Base-by-base conservation (phyloP, 2,888 invertebrate species). In the Orchesellides sinensis region DNA sequence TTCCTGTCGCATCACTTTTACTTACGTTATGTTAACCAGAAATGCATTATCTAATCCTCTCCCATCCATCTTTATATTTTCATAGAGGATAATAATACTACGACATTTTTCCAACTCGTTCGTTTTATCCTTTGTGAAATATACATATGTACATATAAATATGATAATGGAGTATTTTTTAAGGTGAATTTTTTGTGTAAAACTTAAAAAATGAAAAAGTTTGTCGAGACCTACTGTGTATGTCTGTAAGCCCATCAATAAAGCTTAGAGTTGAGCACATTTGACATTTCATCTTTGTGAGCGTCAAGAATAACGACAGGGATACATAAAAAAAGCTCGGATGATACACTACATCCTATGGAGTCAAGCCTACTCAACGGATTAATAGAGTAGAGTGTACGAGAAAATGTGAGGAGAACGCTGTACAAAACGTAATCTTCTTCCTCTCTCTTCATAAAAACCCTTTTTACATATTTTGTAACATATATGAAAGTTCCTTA, bases 11-110 rank as follows among this genome's bases (percentile, higher is more conserved):
- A 54, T 54, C 54, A 54, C 54, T 54, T 54, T 54, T 54, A 25
- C 21, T 54, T 25, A 54, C 25, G 54, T 54, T 25, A 54, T 25
- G 25, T 6, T 21, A 52, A 49, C 17, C 49, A n/a, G n/a, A 19
- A 49, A 19, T 21, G 10, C 25, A 54, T 54, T 54, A 54, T 54
- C 54, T 54, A 6, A 6, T 21, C 54, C 54, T 23, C 25, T 10
- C 25, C 6, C 54, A 54, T 54, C 54, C 54, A 54, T 54, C 54
- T 54, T 54, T 25, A 54, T 54, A 21, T 54, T 54, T 54, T 4
- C 54, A 54, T 21, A 23, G n/a, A 23, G 40, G n/a, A 40, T 14
- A 40, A n/a, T 14, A 40, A 40, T 40, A 8, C 54, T 19, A 21
- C 6, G 3, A 54, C 54, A 21, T 21, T 25, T 21, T 10, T 10